Evolutionary conservation across 2,797 vertebrate genomes (phyloP).

Genomic region (Clarias pachynema): DNA sequence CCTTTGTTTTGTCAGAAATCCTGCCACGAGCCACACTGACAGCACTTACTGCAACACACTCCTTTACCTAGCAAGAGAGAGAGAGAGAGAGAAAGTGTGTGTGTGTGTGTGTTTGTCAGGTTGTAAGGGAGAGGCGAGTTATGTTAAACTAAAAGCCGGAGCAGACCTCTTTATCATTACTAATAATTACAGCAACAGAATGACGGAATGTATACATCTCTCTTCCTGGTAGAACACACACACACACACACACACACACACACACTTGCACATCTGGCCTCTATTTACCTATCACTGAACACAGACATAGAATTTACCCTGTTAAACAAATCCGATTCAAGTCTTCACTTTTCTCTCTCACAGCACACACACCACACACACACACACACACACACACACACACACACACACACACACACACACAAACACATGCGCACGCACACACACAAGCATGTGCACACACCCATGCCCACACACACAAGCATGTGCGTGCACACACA

Average conservation of each 20-base stretch:
- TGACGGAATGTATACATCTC: conserved; percentile 61
- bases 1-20: conserved; percentile 70
- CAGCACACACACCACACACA: background rate
- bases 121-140: conserved; percentile 48
- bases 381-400: background rate
- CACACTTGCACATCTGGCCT: conserved; percentile 13
- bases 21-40: conserved; percentile 65
- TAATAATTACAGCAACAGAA: conserved; percentile 49
- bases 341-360: background rate
- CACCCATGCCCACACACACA: too few relatives aligned
- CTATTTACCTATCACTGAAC: conserved; percentile 12
- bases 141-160: conserved; percentile 59
- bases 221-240: conserved; percentile 58
- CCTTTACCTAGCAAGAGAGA: conserved; percentile 57
- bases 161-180: conserved; percentile 43
- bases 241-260: conserved; percentile 49
- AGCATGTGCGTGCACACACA: too few relatives aligned
- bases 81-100: conserved; percentile 8
- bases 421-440: too few relatives aligned
- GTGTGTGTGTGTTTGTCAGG: background rate
- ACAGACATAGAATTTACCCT: background rate
- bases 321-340: background rate
- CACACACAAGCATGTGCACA: too few relatives aligned
- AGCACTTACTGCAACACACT: conserved; percentile 60
- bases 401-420: too few relatives aligned